Percentiles rank a stretch among this genome's conserved stretches.
Conservation (phyloP, 2,113 vertebrate genomes). For the rabbit (Oryctolagus cuniculus) region mOryCun1.1 NC_091440.1:124315001-124315500, state of each 20-base stretch:
- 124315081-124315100: too few relatives aligned
- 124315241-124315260: background rate
- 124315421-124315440: background rate
- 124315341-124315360: slow-evolving; percentile 7
- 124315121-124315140: background rate
- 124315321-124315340: background rate
- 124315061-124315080: too few relatives aligned
- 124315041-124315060: too few relatives aligned
- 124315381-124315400: background rate
- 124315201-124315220: slow-evolving; percentile 26
- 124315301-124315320: background rate
- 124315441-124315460: background rate
- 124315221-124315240: background rate
- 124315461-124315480: background rate
- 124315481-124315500: background rate
- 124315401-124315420: background rate
- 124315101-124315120: background rate
- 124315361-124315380: background rate
- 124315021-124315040: too few relatives aligned
- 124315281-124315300: background rate
- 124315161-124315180: background rate
- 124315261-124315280: background rate
- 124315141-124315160: background rate
- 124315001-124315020: too few relatives aligned
- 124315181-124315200: slow-evolving; percentile 7